Evolutionary conservation across 2,797 vertebrate species (phyloP).

Genomic region (Tachyglossus aculeatus): DNA sequence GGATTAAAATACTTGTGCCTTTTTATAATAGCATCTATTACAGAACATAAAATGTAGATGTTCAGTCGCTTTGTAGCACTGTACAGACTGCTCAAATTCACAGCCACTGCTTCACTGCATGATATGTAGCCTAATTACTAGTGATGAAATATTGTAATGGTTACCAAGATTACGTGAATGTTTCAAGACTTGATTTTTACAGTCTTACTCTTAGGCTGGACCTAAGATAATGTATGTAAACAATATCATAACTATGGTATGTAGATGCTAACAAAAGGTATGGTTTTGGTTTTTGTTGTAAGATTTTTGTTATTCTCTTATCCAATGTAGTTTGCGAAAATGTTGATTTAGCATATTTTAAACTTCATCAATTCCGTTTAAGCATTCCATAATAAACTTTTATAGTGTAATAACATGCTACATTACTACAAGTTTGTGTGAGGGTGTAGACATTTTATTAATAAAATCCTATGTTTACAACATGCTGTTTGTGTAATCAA

Average conservation of each 20-base stretch:
- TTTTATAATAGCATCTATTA: slow-evolving; percentile 59
- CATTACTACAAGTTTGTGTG: slow-evolving; percentile 65
- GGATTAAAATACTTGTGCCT: slow-evolving; percentile 69
- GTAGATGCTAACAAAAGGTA: slow-evolving; percentile 62
- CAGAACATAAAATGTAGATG: slow-evolving; percentile 40
- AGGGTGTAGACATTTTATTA: slow-evolving; percentile 78
- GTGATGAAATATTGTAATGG: slow-evolving; percentile 55
- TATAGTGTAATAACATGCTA: slow-evolving; percentile 66
- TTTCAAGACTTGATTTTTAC: slow-evolving; percentile 70
- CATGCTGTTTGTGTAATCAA: slow-evolving; percentile 28
- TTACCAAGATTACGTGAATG: slow-evolving; percentile 70
- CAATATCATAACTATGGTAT: slow-evolving; percentile 73
- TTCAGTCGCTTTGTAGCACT: slow-evolving; percentile 58
- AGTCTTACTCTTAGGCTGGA: slow-evolving; percentile 88
- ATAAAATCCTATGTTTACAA: slow-evolving; percentile 79
- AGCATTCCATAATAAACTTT: slow-evolving; percentile 62
- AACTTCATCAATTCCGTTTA: slow-evolving; percentile 61
- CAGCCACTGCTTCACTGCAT: slow-evolving; percentile 60
- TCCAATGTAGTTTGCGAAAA: slow-evolving; percentile 53
- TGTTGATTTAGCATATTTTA: slow-evolving; percentile 62
- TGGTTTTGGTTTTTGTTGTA: slow-evolving; percentile 56
- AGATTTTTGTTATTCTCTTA: slow-evolving; percentile 45
- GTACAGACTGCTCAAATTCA: slow-evolving; percentile 51
- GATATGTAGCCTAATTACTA: slow-evolving; percentile 57
- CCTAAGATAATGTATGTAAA: slow-evolving; percentile 77